phyloP scores from a whole-genome alignment of 1,140 invertebrate species.

The Pygmarrhopalites habei region DNA sequence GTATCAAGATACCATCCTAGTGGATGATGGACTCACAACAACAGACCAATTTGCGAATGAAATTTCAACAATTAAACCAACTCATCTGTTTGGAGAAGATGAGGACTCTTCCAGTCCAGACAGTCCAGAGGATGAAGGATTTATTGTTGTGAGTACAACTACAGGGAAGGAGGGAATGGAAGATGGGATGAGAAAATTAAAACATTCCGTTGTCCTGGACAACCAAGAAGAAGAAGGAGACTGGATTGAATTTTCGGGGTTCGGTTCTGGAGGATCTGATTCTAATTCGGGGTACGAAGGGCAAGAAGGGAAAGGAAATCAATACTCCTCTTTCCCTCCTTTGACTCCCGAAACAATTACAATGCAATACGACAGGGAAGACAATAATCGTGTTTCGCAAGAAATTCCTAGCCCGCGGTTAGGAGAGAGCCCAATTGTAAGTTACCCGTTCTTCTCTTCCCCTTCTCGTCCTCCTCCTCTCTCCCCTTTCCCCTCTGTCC shows the following conservation, averaged over 20 bases:
- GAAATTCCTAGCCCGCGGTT: conserved; percentile 9
- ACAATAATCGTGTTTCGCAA: conserved; percentile 9
- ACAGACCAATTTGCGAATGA: no score
- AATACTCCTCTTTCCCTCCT: conserved; percentile 1
- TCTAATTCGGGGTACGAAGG: background rate
- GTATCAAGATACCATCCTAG: no score
- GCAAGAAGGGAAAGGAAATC: background rate
- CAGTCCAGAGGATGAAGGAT: conserved; percentile 3
- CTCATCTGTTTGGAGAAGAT: background rate
- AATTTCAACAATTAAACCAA: no score
- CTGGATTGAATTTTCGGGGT: conserved; percentile 9
- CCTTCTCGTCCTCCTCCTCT: background rate
- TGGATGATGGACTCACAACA: no score
- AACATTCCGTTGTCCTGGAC: no score
- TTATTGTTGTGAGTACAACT: background rate
- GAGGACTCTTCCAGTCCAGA: background rate
- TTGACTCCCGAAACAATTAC: conserved; percentile 5
- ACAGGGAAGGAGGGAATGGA: background rate
- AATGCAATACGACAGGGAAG: conserved; percentile 1
- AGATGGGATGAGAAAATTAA: background rate
- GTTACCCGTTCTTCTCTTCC: background rate
- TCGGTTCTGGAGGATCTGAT: conserved; percentile 10
- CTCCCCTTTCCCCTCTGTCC: background rate
- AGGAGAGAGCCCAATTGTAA: conserved; percentile 5
- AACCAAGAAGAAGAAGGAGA: background rate